Conservation (phyloP, 2,797 vertebrate species). For the Crypturellus tataupa region DNA sequence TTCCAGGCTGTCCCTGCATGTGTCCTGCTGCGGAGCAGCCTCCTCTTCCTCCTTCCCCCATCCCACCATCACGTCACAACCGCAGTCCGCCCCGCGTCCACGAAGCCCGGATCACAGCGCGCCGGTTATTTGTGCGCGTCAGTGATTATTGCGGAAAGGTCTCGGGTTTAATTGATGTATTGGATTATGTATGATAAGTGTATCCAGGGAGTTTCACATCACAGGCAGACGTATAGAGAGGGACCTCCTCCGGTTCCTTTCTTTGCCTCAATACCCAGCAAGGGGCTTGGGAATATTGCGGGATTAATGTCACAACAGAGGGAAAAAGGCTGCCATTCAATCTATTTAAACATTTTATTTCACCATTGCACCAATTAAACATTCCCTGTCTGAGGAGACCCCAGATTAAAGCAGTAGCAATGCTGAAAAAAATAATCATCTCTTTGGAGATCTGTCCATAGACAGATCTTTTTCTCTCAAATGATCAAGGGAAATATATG, state of each 20-base stretch:
- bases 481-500: constrained; percentile 68
- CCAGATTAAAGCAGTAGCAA: constrained; percentile 58
- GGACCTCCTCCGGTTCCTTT: constrained; percentile 71
- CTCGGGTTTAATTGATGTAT: constrained; percentile 47
- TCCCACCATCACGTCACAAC: not conserved
- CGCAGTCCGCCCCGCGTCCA: not conserved
- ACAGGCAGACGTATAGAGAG: constrained; percentile 63
- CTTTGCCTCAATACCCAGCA: constrained; percentile 69
- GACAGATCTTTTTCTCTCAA: constrained; percentile 41
- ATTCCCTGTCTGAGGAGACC: constrained; percentile 48
- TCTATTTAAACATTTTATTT: constrained; percentile 68
- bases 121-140: not conserved
- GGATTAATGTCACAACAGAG: constrained; percentile 75
- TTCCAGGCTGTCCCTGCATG: not conserved
- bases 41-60: not conserved
- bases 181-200: constrained; percentile 52
- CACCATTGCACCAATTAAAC: constrained; percentile 79
- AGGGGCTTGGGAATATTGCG: constrained; percentile 49
- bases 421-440: constrained; percentile 27
- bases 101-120: not conserved
- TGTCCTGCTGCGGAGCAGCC: not conserved
- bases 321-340: constrained; percentile 71
- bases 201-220: constrained; percentile 66
- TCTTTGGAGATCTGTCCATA: constrained; percentile 64
- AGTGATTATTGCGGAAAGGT: constrained; percentile 40